Evolutionary conservation across 64 coral and sea anemone species (phyloP), one percentile per base, ranked within the genome.

Genomic region (Dendronephthya gigantea): DNA sequence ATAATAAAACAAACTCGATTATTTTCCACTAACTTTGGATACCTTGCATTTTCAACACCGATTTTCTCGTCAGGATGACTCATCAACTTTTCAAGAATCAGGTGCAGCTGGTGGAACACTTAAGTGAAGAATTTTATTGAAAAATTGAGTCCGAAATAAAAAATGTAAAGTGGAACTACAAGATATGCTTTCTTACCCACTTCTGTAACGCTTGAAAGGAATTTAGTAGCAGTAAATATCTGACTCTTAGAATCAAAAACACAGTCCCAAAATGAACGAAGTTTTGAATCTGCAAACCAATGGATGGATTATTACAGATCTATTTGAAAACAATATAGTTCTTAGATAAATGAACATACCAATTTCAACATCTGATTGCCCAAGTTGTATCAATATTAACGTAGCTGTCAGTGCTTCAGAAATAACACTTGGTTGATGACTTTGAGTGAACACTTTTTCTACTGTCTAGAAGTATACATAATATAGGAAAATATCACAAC

Each of bases 221-320:
- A 97, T 50, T 93, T 97, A 9, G 93, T 85, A 29, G 92, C 91
- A 40, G 93, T 90, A 97, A 97, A 93, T n/a, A 91, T 31, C 17
- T 89, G 92, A 49, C 91, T 97, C 85, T 97, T 97, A 13, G 76
- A 25, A 87, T 97, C 94, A 83, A 97, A 81, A 30, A 97, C 39
- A 22, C 35, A 82, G 32, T 86, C 69, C 94, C 94, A 97, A 68
- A 93, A 97, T 13, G 89, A 87, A 85, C 33, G 49, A n/a, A 97
- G 84, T 83, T 93, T 97, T 36, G 94, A 91, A 50, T 97, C 94
- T 97, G 37, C 16, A 88, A 58, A 79, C 79, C 41, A 68, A 48
- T 8, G 11, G 0, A 47, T 13, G 40, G 34, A 70, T 30, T 65
- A 31, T 31, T 58, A 2, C 19, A 40, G 25, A 34, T 47, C 34